These are phyloP conservation scores for Myotis yumanensis DNA, from an alignment of 2,113 vertebrate genomes.

Conservation along the genomic window DNA sequence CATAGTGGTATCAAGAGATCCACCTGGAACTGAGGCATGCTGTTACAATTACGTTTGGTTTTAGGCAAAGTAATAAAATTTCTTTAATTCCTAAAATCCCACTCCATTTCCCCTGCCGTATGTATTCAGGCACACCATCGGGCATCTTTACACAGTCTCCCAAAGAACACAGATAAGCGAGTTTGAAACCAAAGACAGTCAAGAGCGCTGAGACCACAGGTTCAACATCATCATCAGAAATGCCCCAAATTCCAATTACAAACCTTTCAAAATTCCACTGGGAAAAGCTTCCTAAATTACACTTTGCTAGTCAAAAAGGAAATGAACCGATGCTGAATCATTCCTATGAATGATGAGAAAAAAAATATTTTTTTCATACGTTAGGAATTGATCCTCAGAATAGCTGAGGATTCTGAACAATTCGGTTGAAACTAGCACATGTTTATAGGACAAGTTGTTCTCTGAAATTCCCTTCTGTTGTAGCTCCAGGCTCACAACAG, in stretches of 20 bases:
- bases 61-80: slow-evolving; percentile 21
- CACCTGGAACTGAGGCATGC: neutral
- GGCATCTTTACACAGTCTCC: neutral
- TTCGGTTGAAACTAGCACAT: neutral
- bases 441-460: neutral
- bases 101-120: neutral
- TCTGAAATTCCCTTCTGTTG: neutral
- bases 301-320: slow-evolving; percentile 47
- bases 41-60: neutral
- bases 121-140: neutral
- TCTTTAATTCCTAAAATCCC: slow-evolving; percentile 19
- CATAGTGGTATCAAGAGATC: neutral
- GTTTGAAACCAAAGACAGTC: neutral
- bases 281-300: slow-evolving; percentile 48
- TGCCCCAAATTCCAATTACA: neutral
- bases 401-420: neutral
- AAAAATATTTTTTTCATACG: neutral
- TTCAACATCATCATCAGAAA: slow-evolving; percentile 27
- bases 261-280: slow-evolving; percentile 41
- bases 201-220: neutral
- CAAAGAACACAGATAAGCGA: neutral
- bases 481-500: slow-evolving; percentile 21
- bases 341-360: slow-evolving; percentile 53
- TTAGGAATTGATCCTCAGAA: slow-evolving; percentile 42
- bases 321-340: slow-evolving; percentile 71